A percentile compares a stretch with the other conserved stretches of the same genome.
Conservation (phyloP, 2,113 vertebrate species). For the Rhea americana region DNA sequence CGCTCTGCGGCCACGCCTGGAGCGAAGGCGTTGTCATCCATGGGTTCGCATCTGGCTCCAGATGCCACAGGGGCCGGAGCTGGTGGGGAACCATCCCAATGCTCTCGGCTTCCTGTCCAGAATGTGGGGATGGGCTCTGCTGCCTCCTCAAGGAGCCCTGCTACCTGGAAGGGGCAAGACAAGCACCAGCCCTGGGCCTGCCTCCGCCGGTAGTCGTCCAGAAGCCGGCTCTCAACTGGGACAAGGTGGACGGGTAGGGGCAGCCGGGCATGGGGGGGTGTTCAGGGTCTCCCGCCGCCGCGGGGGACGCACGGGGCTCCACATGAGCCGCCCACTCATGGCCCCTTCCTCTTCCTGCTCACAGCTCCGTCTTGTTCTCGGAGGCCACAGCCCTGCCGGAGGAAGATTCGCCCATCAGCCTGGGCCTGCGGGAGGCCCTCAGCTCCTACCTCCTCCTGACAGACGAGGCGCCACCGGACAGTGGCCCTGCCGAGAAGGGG, state of each 20-base stretch:
- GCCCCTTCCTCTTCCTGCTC: background rate
- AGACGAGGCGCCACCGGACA: background rate
- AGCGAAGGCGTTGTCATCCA: background rate
- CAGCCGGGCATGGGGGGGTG: accelerated
- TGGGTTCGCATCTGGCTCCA: accelerated
- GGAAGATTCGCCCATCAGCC: constrained; percentile 79
- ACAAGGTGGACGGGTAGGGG: constrained; percentile 81
- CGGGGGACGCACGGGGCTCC: no score
- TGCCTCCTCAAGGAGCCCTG: constrained; percentile 80
- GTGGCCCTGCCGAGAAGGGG: background rate
- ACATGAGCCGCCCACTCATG: accelerated
- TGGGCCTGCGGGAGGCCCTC: constrained; percentile 85
- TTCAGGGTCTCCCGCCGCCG: background rate
- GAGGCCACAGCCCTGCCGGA: constrained; percentile 36
- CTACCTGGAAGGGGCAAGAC: constrained; percentile 32
- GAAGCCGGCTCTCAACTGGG: constrained; percentile 80
- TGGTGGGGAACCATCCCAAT: background rate
- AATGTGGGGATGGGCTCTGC: constrained; percentile 77
- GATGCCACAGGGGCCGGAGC: accelerated
- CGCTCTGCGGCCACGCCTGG: no score
- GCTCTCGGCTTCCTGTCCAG: constrained; percentile 45
- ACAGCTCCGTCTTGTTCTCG: constrained; percentile 78
- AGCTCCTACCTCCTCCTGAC: constrained; percentile 86
- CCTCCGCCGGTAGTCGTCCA: constrained; percentile 58
- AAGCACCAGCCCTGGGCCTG: background rate